Evolutionary conservation across 2,888 invertebrate genomes (phyloP), one percentile per base, ranked within the genome.

Genomic region (Laspeyria flexula): DNA sequence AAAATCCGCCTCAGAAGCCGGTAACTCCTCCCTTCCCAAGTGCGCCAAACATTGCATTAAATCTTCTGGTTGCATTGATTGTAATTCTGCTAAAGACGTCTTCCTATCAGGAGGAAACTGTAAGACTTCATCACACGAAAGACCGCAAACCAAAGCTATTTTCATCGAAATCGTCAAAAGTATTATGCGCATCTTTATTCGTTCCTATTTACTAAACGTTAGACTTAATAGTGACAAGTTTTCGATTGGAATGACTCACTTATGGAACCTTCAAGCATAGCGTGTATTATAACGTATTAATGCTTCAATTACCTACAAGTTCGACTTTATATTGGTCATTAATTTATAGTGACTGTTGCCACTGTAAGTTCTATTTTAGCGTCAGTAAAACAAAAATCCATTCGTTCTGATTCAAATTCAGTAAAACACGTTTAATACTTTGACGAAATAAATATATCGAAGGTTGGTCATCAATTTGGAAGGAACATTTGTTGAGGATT

Each of bases 41-140:
- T 88, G 86, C 1, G 80, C 71, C 1, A 91, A 35, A 54, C 92
- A 92, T 33, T 82, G 71, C 7, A 84, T 62, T n/a, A 88, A 68
- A 9, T 88, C 85, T 52, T 84, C 76, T 0, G 81, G 75, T 29
- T 59, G 52, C 46, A 86, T 75, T 9, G 76, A 65, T 60, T 83
- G 63, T 35, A 92, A 53, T 15, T 85, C 78, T 2, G 45, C 23
- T 1, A 79, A 39, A 0, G 77, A 59, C 5, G 81, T 29, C 27
- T 71, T 81, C 4, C 51, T 74, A 23, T 78, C 68, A 2, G 72
- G 57, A 0, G 85, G 73, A 6, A 80, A 34, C 30, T 83, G 73
- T 7, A 83, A 57, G 16, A 88, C 65, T 40, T 88, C 83, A 0
- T 78, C 57, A 64, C 90, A 90, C 0, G 75, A 73, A 0, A 86